phyloP scores from a whole-genome alignment of 2,797 vertebrate species.

The Syncerus caffer region DNA sequence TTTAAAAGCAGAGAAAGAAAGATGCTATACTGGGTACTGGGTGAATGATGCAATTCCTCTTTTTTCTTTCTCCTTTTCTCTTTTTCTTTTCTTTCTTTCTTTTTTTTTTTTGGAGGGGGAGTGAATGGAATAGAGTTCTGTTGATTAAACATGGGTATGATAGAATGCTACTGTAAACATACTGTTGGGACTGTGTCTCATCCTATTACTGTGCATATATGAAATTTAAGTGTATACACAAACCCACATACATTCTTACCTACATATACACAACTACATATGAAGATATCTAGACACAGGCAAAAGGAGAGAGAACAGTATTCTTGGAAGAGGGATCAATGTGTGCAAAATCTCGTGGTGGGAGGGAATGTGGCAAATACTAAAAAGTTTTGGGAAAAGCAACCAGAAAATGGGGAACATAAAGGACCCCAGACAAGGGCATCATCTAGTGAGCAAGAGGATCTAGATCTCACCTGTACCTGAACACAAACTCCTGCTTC shows the following conservation, averaged over 20 bases:
- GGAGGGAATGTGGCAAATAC: not conserved
- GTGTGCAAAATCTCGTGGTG: not conserved
- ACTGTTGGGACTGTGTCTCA: not conserved
- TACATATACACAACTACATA: not conserved
- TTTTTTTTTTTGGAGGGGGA: not conserved
- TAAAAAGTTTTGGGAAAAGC: not conserved
- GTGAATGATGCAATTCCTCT: not conserved
- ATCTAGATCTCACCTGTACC: not conserved
- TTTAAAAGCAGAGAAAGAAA: not conserved
- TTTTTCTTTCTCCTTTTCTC: not conserved
- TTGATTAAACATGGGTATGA: not conserved
- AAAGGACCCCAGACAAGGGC: no score
- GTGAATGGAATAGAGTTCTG: not conserved
- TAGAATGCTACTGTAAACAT: not conserved
- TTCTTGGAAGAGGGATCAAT: not conserved
- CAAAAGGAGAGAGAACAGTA: not conserved
- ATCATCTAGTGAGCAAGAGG: not conserved
- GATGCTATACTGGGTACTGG: not conserved
- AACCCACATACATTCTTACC: not conserved
- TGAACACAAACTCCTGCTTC: not conserved
- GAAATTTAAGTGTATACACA: not conserved
- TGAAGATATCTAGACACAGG: not conserved
- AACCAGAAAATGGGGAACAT: not conserved
- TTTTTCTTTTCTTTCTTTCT: fast-evolving
- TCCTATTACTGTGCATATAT: not conserved